Conservation (phyloP, 92 coral and sea anemone genomes). For the Siderastrea radians region DNA sequence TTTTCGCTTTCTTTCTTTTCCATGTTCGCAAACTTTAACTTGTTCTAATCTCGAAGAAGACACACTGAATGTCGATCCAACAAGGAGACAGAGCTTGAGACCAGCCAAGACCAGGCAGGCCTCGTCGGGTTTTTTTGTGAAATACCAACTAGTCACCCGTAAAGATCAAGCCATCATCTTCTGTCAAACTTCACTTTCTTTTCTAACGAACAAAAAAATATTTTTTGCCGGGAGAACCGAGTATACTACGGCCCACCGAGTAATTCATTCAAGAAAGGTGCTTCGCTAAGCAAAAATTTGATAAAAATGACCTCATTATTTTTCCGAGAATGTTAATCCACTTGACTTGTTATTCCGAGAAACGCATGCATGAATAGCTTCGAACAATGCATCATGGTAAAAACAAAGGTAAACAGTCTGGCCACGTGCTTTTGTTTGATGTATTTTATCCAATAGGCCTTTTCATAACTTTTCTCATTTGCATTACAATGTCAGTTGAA, state of each 20-base stretch:
- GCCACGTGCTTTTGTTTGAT: no score
- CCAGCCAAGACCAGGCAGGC: background rate
- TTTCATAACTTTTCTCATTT: no score
- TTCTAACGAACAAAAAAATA: background rate
- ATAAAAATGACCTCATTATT: background rate
- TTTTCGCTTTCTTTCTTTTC: slow-evolving; percentile 8
- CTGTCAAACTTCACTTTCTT: background rate
- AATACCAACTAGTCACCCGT: no score
- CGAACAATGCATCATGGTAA: background rate
- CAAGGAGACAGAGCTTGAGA: background rate
- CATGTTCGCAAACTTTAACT: background rate
- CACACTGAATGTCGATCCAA: background rate
- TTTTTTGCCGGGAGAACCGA: background rate
- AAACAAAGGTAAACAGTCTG: background rate
- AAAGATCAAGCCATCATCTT: no score
- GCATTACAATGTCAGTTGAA: no score
- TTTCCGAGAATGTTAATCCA: slow-evolving; percentile 27
- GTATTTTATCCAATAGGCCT: no score
- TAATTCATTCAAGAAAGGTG: background rate
- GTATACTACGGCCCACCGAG: background rate
- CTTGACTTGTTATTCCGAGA: slow-evolving; percentile 24
- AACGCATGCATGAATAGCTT: background rate
- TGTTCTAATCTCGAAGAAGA: background rate
- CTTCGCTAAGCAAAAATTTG: slow-evolving; percentile 12
- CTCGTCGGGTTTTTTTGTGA: background rate